These are phyloP conservation scores for Lymantria dispar DNA, from an alignment of 2,888 invertebrate genomes.

Conservation along the genomic window DNA sequence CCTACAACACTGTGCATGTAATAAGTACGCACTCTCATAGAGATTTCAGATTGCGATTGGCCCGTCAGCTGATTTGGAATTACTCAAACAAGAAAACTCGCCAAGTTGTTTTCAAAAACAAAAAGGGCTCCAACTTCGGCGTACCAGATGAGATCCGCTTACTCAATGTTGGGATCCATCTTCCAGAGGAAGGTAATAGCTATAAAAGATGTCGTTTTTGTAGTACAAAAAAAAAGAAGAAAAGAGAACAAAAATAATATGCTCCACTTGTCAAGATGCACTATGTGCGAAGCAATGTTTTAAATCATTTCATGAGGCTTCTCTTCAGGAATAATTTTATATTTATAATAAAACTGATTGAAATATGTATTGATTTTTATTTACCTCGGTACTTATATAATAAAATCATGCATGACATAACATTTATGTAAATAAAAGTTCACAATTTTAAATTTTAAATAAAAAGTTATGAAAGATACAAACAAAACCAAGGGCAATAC, in stretches of 20 bases:
- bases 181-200: conserved; percentile 32
- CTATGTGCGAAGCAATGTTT: conserved; percentile 10
- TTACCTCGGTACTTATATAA: too few relatives aligned
- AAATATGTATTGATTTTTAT: neutral
- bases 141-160: conserved; percentile 40
- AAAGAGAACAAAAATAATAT: conserved; percentile 19
- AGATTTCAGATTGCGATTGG: neutral
- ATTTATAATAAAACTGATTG: neutral
- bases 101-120: conserved; percentile 17
- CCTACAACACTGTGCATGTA: neutral
- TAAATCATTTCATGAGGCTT: conserved; percentile 1
- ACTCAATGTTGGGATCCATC: conserved; percentile 34
- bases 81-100: conserved; percentile 17
- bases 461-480: neutral
- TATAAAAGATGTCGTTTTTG: conserved; percentile 41
- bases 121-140: conserved; percentile 21
- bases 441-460: neutral
- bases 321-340: conserved; percentile 1
- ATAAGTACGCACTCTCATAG: conserved; percentile 1
- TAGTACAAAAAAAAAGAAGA: conserved; percentile 30
- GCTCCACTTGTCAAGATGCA: conserved; percentile 7
- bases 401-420: neutral
- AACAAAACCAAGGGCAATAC: neutral
- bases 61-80: neutral
- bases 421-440: neutral